Evolutionary conservation across 1,140 invertebrate species (phyloP).

Genomic region (Neodiprion lecontei): DNA sequence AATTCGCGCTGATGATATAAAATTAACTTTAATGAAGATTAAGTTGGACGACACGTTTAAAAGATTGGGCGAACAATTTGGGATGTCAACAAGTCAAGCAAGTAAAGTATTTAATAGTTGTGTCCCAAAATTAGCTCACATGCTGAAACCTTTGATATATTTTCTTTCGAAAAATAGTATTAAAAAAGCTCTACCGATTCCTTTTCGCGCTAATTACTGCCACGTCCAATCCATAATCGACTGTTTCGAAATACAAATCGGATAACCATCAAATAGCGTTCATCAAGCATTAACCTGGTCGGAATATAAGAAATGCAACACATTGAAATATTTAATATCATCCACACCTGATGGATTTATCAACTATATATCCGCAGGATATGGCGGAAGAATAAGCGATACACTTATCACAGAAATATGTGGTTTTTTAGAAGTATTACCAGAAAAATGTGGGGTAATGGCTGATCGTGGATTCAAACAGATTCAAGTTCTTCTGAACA

Average conservation of each 20-base stretch:
- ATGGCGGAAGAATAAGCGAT: slow-evolving; percentile 49
- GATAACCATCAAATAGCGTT: slow-evolving; percentile 42
- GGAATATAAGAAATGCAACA: slow-evolving; percentile 53
- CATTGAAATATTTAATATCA: slow-evolving; percentile 53
- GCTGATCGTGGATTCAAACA: slow-evolving; percentile 52
- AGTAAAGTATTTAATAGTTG: slow-evolving; percentile 13
- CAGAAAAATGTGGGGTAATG: slow-evolving; percentile 34
- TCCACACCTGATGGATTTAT: slow-evolving; percentile 53
- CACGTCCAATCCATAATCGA: slow-evolving; percentile 47
- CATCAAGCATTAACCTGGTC: slow-evolving; percentile 51
- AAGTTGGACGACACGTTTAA: slow-evolving; percentile 11
- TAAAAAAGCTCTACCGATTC: slow-evolving; percentile 37
- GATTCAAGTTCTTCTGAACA: slow-evolving; percentile 34
- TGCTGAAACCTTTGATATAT: slow-evolving; percentile 16
- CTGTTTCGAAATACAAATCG: slow-evolving; percentile 51
- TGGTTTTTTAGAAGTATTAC: slow-evolving; percentile 40
- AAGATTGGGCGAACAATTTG: slow-evolving; percentile 17
- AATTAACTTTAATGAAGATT: slow-evolving; percentile 18
- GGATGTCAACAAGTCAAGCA: slow-evolving; percentile 15
- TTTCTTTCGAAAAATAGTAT: background rate
- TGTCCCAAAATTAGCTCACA: slow-evolving; percentile 11
- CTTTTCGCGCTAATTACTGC: slow-evolving; percentile 41
- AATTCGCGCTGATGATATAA: background rate
- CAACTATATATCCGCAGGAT: slow-evolving; percentile 52
- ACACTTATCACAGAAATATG: slow-evolving; percentile 42